These are phyloP conservation scores for Rotaria sp. DNA, from an alignment of 2,888 invertebrate genomes.

Conservation along the genomic window DNA sequence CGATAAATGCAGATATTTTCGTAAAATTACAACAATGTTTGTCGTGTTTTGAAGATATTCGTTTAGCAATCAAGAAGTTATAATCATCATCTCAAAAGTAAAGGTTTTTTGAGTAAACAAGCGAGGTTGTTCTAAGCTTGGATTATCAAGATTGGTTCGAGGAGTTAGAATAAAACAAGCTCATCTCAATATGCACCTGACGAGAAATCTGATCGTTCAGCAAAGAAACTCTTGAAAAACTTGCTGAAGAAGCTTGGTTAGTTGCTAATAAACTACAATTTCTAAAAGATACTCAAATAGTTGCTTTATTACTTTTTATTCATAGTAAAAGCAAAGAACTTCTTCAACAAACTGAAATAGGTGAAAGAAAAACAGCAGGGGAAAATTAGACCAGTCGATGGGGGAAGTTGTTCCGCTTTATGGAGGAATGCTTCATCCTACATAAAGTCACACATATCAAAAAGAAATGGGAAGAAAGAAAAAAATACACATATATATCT, in stretches of 20 bases:
- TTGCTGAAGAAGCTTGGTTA: not conserved
- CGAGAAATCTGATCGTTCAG: not conserved
- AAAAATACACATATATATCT: no score
- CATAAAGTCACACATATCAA: no score
- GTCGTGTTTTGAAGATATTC: no score
- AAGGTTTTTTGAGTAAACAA: not conserved
- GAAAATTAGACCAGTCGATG: no score
- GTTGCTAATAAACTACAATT: not conserved
- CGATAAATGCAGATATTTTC: no score
- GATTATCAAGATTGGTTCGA: not conserved
- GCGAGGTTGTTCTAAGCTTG: not conserved
- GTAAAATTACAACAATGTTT: no score
- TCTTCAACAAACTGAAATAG: not conserved
- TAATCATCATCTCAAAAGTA: no score
- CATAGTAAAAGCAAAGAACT: not conserved
- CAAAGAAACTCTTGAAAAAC: not conserved
- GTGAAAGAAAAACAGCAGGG: not conserved
- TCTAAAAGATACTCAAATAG: constrained; percentile 1
- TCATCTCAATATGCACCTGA: not conserved
- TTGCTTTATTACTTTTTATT: not conserved
- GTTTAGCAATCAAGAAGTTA: no score
- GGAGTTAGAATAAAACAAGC: not conserved
- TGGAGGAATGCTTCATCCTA: no score
- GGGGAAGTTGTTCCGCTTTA: no score
- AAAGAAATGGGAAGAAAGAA: no score